Percentiles rank a stretch among this genome's conserved stretches.
Conservation (phyloP, 2,113 vertebrate species). For the Mastomys coucha region DNA sequence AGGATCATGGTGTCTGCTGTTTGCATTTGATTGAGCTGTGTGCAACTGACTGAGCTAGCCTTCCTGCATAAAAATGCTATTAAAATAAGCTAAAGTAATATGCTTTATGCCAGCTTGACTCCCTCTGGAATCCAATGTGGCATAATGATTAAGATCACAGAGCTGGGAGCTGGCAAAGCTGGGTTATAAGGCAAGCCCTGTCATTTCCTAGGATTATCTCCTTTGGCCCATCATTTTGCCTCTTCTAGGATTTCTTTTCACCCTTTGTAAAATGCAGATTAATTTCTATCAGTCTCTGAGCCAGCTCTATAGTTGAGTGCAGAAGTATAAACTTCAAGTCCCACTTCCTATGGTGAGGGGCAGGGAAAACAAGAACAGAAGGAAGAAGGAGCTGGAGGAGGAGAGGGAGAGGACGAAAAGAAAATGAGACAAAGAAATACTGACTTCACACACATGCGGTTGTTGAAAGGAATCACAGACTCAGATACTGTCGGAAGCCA, state of each 20-base stretch:
- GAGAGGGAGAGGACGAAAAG: no score
- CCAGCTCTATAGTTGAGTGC: not conserved
- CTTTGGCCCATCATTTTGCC: not conserved
- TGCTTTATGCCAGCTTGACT: not conserved
- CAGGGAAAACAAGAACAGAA: no score
- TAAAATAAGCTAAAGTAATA: conserved; percentile 24
- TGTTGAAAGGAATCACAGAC: conserved; percentile 19
- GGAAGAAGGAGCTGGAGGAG: not conserved
- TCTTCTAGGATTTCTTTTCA: conserved; percentile 1
- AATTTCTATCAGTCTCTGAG: not conserved
- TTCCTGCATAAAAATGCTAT: not conserved
- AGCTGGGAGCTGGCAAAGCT: not conserved
- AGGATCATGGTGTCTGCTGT: not conserved
- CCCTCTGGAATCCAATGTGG: not conserved
- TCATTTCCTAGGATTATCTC: not conserved
- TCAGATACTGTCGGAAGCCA: conserved; percentile 4
- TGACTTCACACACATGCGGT: not conserved
- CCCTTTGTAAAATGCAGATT: conserved; percentile 16
- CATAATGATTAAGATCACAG: not conserved
- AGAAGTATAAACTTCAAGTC: not conserved
- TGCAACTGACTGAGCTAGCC: not conserved
- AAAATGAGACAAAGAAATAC: not conserved
- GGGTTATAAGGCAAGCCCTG: conserved; percentile 7
- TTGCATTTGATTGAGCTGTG: not conserved
- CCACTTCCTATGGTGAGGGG: not conserved